These are phyloP conservation scores for Gryllus longicercus DNA, from an alignment of 2,888 invertebrate genomes.

Conservation along the genomic window DNA sequence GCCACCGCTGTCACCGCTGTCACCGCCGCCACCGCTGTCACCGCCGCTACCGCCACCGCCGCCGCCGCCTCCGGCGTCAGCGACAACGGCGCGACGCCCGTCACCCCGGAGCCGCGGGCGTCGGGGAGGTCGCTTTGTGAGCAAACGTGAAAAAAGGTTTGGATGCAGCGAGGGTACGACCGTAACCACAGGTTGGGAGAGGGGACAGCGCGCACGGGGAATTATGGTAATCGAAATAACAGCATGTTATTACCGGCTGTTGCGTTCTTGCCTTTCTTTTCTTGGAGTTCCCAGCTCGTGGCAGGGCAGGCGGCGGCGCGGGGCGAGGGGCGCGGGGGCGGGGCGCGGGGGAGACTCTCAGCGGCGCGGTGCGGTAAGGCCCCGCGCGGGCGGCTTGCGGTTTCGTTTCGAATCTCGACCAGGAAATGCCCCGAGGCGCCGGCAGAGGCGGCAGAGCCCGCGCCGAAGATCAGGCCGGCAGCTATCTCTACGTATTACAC, in stretches of 20 bases:
- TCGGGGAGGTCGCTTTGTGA: background rate
- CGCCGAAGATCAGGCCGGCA: background rate
- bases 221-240: slow-evolving; percentile 17
- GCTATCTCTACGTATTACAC: too few relatives aligned
- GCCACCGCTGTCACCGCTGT: too few relatives aligned
- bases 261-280: slow-evolving; percentile 17
- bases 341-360: background rate
- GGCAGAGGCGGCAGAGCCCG: background rate
- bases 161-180: slow-evolving; percentile 2
- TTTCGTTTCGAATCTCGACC: background rate
- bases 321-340: background rate
- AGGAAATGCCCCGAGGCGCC: background rate
- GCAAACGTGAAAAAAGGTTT: background rate
- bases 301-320: background rate
- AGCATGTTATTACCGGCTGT: slow-evolving; percentile 7
- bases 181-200: background rate
- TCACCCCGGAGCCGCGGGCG: background rate
- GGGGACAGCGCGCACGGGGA: background rate
- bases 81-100: background rate
- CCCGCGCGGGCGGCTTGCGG: background rate
- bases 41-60: background rate
- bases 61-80: background rate
- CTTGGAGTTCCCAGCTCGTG: background rate
- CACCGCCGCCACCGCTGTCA: background rate
- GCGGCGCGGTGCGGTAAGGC: too few relatives aligned